Percentiles rank a stretch among this genome's conserved stretches.
Evolutionary conservation across 1,140 invertebrate genomes (phyloP).

Genomic region (Drosophila serrata): DNA sequence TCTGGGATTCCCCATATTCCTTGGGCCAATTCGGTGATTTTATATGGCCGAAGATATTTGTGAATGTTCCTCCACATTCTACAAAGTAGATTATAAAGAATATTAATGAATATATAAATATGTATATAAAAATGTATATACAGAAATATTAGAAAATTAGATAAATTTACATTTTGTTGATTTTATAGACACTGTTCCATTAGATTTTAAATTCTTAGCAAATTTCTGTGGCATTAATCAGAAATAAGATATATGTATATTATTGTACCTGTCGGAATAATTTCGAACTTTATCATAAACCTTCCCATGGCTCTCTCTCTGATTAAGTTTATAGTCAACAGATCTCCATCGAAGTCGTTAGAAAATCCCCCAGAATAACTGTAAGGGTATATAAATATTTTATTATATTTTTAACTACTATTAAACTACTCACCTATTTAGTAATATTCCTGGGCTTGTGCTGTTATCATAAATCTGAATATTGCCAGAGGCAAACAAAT

Average conservation of each 20-base stretch:
- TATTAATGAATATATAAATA: neutral
- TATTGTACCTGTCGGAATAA: slow-evolving; percentile 8
- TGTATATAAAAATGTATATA: neutral
- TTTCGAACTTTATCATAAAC: neutral
- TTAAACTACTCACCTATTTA: slow-evolving; percentile 16
- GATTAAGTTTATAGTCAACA: slow-evolving; percentile 29
- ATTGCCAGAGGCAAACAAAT: fast-evolving
- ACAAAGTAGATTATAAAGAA: neutral
- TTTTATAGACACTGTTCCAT: no score
- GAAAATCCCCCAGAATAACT: neutral
- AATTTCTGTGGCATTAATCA: neutral
- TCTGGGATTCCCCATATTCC: slow-evolving; percentile 88
- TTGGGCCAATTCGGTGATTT: slow-evolving; percentile 91
- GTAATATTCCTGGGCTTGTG: slow-evolving; percentile 15
- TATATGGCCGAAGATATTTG: slow-evolving; percentile 87
- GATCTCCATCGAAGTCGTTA: slow-evolving; percentile 31
- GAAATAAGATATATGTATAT: neutral
- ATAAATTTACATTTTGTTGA: no score
- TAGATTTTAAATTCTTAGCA: neutral
- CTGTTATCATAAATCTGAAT: slow-evolving; percentile 40
- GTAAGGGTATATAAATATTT: neutral
- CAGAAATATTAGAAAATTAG: neutral
- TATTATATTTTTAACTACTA: no score
- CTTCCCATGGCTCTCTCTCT: fast-evolving
- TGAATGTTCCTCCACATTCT: slow-evolving; percentile 92